These are phyloP conservation scores for Labeo catla DNA, from an alignment of 2,113 vertebrate genomes.

Conservation along the genomic window DNA sequence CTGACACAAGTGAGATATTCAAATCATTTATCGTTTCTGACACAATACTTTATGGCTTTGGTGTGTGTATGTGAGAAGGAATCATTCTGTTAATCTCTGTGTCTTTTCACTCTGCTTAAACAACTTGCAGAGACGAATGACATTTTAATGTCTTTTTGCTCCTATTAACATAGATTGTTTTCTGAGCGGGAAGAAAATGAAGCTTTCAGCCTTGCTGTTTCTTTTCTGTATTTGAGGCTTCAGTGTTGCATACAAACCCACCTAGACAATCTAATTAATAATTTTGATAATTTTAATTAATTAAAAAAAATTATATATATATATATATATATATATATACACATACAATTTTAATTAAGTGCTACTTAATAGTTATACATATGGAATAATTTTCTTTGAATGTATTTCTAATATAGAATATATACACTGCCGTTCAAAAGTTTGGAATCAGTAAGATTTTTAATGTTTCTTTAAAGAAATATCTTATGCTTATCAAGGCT, in stretches of 20 bases:
- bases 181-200: slow-evolving; percentile 54
- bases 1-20: slow-evolving; percentile 1
- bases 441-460: too few relatives aligned
- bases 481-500: too few relatives aligned
- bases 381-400: too few relatives aligned
- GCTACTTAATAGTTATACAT: too few relatives aligned
- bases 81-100: slow-evolving; percentile 59
- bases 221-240: slow-evolving; percentile 50
- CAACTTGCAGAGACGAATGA: slow-evolving; percentile 64
- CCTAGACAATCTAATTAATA: too few relatives aligned
- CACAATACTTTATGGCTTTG: not conserved
- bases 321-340: too few relatives aligned
- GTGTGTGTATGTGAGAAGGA: slow-evolving; percentile 40
- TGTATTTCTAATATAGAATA: too few relatives aligned
- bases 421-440: too few relatives aligned
- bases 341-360: too few relatives aligned
- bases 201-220: slow-evolving; percentile 60
- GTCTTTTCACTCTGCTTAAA: slow-evolving; percentile 63
- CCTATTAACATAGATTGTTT: slow-evolving; percentile 64
- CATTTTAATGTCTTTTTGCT: slow-evolving; percentile 73
- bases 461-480: too few relatives aligned
- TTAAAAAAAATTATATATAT: too few relatives aligned
- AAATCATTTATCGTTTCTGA: slow-evolving; percentile 5
- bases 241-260: not conserved
- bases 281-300: too few relatives aligned